Evolutionary conservation across 2,888 invertebrate species (phyloP), one percentile per base, ranked within the genome.

Genomic region (Hemistola chrysoprasaria): DNA sequence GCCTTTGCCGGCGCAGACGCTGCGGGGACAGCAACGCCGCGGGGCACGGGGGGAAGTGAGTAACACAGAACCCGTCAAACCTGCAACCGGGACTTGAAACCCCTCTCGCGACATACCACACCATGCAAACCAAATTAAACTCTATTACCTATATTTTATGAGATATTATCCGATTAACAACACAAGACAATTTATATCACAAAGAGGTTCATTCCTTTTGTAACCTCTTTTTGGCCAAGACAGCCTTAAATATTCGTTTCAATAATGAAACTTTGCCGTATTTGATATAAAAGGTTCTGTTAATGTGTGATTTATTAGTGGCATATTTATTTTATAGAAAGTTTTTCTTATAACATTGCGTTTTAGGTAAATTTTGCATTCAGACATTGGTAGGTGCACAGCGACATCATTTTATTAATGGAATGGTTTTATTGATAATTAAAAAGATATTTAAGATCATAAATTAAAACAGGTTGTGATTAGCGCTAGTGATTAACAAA

Each of bases 41-140:
- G 59, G 56, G 58, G 40, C 56, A 49, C 46, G 55, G 65, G 62
- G 63, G 66, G 59, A 55, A 39, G 53, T 57, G 85, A 56, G 86
- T 86, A 86, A 86, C 85, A 86, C 86, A 78, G 86, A 86, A 83
- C 86, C 86, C 67, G 86, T 84, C 83, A 71, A 71, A 84, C 85
- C 78, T 80, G 83, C 79, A 74, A 62, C 71, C 69, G 69, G 66
- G 66, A 67, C 59, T 65, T 65, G 68, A 67, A 66, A 66, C 58
- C 66, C 66, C 60, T 67, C 74, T 81, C 78, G 86, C 86, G 75
- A 85, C 86, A 85, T 84, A 71, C 78, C 71, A 44, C 11, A 40
- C 41, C 38, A 20, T 1, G 24, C 38, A 41, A 21, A 11, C 52
- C 54, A 56, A 33, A 65, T 53, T 54, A 28, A 48, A 56, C 58